These are phyloP conservation scores for Pristis pectinata DNA, from an alignment of 2,797 vertebrate species.

Conservation along the genomic window DNA sequence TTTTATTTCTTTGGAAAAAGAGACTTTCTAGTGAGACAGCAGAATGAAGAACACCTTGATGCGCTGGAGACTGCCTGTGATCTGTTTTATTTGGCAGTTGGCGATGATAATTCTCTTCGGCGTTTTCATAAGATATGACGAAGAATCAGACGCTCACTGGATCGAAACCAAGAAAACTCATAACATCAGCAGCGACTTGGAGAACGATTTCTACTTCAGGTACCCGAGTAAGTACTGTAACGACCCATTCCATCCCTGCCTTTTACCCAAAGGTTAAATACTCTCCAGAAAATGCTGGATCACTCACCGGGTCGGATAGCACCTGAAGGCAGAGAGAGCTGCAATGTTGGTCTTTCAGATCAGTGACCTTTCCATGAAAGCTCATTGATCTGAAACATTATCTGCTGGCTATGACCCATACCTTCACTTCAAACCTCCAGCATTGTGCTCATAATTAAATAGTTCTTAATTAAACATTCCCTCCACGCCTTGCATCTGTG, in stretches of 20 bases:
- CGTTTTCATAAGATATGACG: conserved; percentile 75
- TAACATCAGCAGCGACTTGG: conserved; percentile 69
- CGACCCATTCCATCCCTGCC: not conserved
- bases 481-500: too few relatives aligned
- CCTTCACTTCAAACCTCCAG: too few relatives aligned
- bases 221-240: conserved; percentile 82
- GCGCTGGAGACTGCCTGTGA: conserved; percentile 69
- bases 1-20: not conserved
- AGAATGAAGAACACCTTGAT: conserved; percentile 67
- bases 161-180: conserved; percentile 30
- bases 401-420: too few relatives aligned
- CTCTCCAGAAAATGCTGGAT: not conserved
- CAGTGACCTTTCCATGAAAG: not conserved
- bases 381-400: too few relatives aligned
- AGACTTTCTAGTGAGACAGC: conserved; percentile 47
- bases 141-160: conserved; percentile 69
- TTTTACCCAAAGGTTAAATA: not conserved
- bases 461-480: too few relatives aligned
- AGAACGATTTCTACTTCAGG: conserved; percentile 94
- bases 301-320: not conserved
- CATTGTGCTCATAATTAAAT: too few relatives aligned
- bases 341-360: not conserved
- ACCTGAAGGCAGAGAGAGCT: accelerated
- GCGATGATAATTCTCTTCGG: conserved; percentile 84
- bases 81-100: conserved; percentile 77